Evolutionary conservation across 2,113 vertebrate genomes (phyloP).

Genomic region (Sphaerodactylus townsendi): DNA sequence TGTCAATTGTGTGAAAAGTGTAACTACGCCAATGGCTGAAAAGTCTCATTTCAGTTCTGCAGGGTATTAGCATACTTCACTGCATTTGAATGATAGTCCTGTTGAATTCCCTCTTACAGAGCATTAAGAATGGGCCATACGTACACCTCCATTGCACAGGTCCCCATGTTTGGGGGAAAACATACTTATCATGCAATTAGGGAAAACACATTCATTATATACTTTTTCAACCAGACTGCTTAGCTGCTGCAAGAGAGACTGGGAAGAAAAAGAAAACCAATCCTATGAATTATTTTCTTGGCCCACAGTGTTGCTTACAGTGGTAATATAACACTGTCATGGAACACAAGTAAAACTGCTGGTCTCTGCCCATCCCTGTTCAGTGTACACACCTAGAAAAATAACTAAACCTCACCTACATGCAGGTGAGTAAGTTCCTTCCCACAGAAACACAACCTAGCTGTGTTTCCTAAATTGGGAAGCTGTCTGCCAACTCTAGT

Average conservation of each 20-base stretch:
- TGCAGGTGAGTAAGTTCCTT: conserved; percentile 5
- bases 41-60: conserved; percentile 6
- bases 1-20: neutral
- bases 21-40: neutral
- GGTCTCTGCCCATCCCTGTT: conserved; percentile 13
- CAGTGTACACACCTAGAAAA: conserved; percentile 3
- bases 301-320: neutral
- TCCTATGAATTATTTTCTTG: neutral
- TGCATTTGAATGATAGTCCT: neutral
- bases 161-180: neutral
- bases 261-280: neutral
- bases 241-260: neutral
- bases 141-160: neutral
- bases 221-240: neutral
- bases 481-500: conserved; percentile 4
- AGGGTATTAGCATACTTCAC: neutral
- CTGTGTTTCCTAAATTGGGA: conserved; percentile 14
- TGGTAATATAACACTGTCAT: neutral
- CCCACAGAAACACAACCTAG: neutral
- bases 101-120: conserved; percentile 9
- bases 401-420: conserved; percentile 4
- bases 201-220: neutral
- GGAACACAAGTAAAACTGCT: conserved; percentile 7
- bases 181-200: neutral
- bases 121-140: neutral